Evolutionary conservation across 2,888 invertebrate genomes (phyloP), one percentile per base, ranked within the genome.

Genomic region (Aphelenchoides bicaudatus): DNA sequence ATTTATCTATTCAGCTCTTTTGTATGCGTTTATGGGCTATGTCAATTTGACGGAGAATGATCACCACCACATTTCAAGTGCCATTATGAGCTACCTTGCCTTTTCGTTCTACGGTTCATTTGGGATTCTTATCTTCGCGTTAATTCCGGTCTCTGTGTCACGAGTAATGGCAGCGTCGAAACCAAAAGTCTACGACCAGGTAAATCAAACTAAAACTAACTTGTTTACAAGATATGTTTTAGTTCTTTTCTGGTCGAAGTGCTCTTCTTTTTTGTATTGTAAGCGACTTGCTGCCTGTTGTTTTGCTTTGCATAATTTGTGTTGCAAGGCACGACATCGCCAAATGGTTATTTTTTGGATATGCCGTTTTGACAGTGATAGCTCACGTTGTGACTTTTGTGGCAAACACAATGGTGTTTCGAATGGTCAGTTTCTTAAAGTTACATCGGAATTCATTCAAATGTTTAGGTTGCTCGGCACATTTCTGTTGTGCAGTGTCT

Each of bases 61-160:
- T 39, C 38, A 62, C 38, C 62, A 65, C 55, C 59, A 59, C 31
- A 56, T 67, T 8, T 62, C 69, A 1, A 62, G 59, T 6, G 23
- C 38, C 34, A 53, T 65, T 1, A 58, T 66, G 62, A 47, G 58
- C 28, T 70, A 70, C 47, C 65, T 67, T 47, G 71, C 68, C 2
- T 56, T 73, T 23, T 70, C 72, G 2, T 73, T 72, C 59, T 73
- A 73, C 56, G 73, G 73, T n/a, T 70, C 70, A 1, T 73, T 73
- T 55, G 73, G 73, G 6, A 63, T 68, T 10, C 70, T 73, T 70
- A 67, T 73, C 6, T 73, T 69, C 46, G 73, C 73, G 16, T 52
- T 73, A 25, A 67, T 71, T 2, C 73, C 73, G 2, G 68, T 73
- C 19, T 73, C 73, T 3, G 34, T 73, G 10, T 66, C 63, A 39